Evolutionary conservation across 2,888 invertebrate genomes (phyloP).

Genomic region (Pammene fasciana): DNA sequence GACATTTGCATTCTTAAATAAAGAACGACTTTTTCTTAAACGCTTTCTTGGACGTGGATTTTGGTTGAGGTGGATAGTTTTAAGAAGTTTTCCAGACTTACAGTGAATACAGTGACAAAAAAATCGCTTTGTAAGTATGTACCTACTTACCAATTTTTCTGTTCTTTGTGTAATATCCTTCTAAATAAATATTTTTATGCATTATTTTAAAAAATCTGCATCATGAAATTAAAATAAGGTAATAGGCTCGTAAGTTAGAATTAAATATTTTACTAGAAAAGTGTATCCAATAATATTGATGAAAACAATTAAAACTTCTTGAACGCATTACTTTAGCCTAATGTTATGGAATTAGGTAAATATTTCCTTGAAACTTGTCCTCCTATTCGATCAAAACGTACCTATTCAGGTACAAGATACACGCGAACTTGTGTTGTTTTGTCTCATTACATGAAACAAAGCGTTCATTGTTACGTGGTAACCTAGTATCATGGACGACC

Average conservation of each 20-base stretch:
- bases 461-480: slow-evolving; percentile 14
- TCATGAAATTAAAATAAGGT: too few relatives aligned
- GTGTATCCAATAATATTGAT: too few relatives aligned
- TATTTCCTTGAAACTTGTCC: background rate
- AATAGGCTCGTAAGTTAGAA: too few relatives aligned
- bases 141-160: background rate
- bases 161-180: background rate
- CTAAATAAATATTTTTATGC: too few relatives aligned
- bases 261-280: too few relatives aligned
- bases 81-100: slow-evolving; percentile 6
- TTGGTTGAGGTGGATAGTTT: slow-evolving; percentile 12
- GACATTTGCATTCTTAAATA: slow-evolving; percentile 59
- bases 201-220: too few relatives aligned
- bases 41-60: background rate
- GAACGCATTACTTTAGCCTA: too few relatives aligned
- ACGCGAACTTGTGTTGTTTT: slow-evolving; percentile 21
- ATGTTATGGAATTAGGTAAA: background rate
- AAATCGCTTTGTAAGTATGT: slow-evolving; percentile 24
- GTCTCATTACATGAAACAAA: slow-evolving; percentile 15
- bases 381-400: background rate
- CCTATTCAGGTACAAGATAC: background rate
- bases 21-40: slow-evolving; percentile 42
- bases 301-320: too few relatives aligned
- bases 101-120: background rate
- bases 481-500: background rate